Evolutionary conservation across 2,797 vertebrate genomes (phyloP).

Genomic region (Urosaurus nigricauda): DNA sequence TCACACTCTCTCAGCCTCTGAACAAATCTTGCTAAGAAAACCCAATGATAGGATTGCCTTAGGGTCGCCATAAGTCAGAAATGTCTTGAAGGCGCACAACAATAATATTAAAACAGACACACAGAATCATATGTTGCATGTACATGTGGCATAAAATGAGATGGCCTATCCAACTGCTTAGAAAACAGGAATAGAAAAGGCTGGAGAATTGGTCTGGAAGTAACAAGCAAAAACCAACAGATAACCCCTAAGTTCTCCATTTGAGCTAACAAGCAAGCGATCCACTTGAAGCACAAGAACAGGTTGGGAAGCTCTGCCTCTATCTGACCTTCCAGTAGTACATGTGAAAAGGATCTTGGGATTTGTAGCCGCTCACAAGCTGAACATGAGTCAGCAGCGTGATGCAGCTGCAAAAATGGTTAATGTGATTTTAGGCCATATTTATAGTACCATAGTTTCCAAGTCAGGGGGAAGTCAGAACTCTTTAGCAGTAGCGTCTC

Average conservation of each 20-base stretch:
- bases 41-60: no score
- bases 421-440: not conserved
- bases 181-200: not conserved
- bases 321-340: not conserved
- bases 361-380: not conserved
- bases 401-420: not conserved
- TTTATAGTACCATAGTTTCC: not conserved
- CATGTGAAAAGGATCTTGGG: not conserved
- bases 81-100: no score
- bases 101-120: not conserved
- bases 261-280: not conserved
- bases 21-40: no score
- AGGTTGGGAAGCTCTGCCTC: not conserved
- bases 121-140: no score
- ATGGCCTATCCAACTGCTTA: not conserved
- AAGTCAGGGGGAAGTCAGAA: not conserved
- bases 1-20: no score
- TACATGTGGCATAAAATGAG: not conserved
- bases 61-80: no score
- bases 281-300: not conserved
- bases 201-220: no score
- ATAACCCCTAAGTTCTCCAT: not conserved
- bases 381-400: slow-evolving; percentile 16
- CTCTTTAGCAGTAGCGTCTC: not conserved
- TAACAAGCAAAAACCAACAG: not conserved